Evolutionary conservation across 1,140 invertebrate species (phyloP).

Genomic region (Drosophila carrolli): DNA sequence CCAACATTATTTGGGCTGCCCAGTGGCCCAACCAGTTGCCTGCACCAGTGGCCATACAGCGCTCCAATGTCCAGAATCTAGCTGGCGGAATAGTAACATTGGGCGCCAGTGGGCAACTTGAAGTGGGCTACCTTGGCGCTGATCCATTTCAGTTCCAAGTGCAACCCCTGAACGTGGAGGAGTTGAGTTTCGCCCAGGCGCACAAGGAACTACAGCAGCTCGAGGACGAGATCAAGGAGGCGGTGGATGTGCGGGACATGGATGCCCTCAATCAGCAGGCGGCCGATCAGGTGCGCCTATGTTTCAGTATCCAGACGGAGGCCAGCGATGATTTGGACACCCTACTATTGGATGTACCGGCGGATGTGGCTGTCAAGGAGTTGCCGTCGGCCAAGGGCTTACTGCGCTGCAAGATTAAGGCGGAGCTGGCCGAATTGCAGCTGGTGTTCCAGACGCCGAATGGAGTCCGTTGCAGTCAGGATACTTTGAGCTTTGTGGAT

Average conservation of each 20-base stretch:
- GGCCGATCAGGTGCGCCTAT: conserved; percentile 68
- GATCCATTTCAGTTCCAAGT: conserved; percentile 81
- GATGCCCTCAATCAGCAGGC: conserved; percentile 75
- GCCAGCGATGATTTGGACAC: conserved; percentile 67
- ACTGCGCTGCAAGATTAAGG: conserved; percentile 58
- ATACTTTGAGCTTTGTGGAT: conserved; percentile 64
- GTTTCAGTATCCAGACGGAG: conserved; percentile 57
- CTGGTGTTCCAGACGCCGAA: conserved; percentile 55
- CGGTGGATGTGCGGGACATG: conserved; percentile 75
- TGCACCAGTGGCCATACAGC: conserved; percentile 75
- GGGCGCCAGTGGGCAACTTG: conserved; percentile 60
- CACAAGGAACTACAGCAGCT: conserved; percentile 79
- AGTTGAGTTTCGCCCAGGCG: conserved; percentile 73
- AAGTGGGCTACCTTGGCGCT: conserved; percentile 77
- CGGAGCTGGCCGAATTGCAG: conserved; percentile 72
- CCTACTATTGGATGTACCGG: conserved; percentile 67
- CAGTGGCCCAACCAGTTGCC: conserved; percentile 85
- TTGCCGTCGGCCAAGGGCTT: conserved; percentile 61
- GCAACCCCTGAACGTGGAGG: conserved; percentile 67
- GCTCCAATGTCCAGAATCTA: conserved; percentile 73
- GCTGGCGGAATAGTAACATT: conserved; percentile 76
- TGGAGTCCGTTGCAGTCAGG: conserved; percentile 68
- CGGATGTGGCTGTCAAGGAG: conserved; percentile 75
- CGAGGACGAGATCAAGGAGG: conserved; percentile 82
- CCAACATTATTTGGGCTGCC: conserved; percentile 91